These are phyloP conservation scores for Antechinus stuartii DNA, from an alignment of 2,113 vertebrate genomes.

Conservation along the genomic window DNA sequence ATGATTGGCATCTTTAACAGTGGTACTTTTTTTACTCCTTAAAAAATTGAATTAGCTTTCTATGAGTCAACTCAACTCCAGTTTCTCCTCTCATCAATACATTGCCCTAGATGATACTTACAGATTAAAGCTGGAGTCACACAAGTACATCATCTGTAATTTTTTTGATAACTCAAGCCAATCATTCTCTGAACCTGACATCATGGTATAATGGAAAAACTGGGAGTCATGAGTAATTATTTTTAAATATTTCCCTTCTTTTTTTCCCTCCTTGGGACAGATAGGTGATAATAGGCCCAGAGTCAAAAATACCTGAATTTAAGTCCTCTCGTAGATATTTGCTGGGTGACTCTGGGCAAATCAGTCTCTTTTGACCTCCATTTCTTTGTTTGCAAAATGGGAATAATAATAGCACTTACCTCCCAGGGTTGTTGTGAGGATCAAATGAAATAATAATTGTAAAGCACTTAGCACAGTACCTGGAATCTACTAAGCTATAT, in stretches of 20 bases:
- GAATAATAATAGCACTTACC: not conserved
- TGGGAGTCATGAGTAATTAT: not conserved
- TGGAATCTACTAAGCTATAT: not conserved
- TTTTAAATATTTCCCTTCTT: not conserved
- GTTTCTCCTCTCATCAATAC: not conserved
- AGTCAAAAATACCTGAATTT: not conserved
- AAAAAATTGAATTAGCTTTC: not conserved
- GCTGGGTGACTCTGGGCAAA: not conserved
- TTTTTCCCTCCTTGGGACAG: not conserved
- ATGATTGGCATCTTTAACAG: not conserved
- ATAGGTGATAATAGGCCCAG: not conserved
- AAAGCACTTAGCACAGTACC: not conserved
- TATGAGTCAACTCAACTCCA: not conserved
- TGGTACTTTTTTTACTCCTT: not conserved
- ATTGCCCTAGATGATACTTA: not conserved
- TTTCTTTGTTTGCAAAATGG: not conserved
- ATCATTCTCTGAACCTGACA: not conserved
- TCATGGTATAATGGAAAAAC: not conserved
- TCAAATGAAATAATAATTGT: not conserved
- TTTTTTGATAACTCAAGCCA: not conserved
- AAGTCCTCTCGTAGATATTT: not conserved
- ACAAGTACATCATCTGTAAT: not conserved
- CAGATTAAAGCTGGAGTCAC: not conserved
- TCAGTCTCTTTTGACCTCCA: not conserved
- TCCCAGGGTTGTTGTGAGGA: not conserved